Evolutionary conservation across 2,797 vertebrate genomes (phyloP), one percentile per base, ranked within the genome.

Genomic region (Capromys pilorides): DNA sequence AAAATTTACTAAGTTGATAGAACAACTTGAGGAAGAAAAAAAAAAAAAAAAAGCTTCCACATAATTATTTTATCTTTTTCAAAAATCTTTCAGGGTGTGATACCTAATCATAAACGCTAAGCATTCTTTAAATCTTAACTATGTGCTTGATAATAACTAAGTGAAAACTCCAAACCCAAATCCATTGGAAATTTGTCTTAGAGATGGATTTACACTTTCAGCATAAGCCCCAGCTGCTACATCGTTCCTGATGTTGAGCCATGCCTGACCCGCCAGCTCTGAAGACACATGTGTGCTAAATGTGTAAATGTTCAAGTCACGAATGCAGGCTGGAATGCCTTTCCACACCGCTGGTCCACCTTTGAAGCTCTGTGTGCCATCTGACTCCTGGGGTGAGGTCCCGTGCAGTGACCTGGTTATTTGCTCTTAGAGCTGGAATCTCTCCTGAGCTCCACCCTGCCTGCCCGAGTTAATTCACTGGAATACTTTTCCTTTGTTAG

Each of bases 401-500:
- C 67, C 9, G 9, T 1, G 16, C 5, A 3, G 26, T 19, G 9
- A 22, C 31, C 73, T 2, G 51, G 18, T 22, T 87, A 21, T 57
- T 88, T 57, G 57, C 33, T 18, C 4, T 36, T 59, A 24, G 59
- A 86, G 78, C 73, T 4, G 4, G 3, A 14, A 3, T 57, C 41
- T 28, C 39, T 45, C 61, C 75, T 59, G 39, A 16, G 24, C 66
- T 28, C 45, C 39, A 57, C 31, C 71, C 57, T 69, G 13, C n/a
- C 33, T 78, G 49, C 82, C 6, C 4, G 45, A 66, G 61, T 67
- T 85, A 92, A 86, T 54, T 39, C 51, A 8, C 61, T 59, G 49
- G 41, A 51, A 84, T 5, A n/a, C 75, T 84, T 59, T 88, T 45
- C 67, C 89, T 86, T 75, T 87, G 61, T 86, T 36, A 91, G 66